Conservation (phyloP, 1,140 invertebrate species). For the Eciton burchellii region DNA sequence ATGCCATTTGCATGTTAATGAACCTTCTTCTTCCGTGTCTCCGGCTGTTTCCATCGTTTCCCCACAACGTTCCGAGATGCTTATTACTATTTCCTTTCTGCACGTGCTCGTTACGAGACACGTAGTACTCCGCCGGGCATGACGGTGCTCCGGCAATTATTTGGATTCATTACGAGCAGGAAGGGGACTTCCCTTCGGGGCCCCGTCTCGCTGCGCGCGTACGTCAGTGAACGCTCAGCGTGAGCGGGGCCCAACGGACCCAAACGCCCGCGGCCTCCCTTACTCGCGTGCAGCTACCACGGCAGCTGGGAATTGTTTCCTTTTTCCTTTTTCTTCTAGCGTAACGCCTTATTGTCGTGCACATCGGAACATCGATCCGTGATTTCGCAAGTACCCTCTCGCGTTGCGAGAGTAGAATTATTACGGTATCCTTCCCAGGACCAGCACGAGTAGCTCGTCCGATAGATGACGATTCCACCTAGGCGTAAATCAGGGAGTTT, state of each 20-base stretch:
- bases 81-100: slow-evolving; percentile 64
- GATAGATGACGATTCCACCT: background rate
- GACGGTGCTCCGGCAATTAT: slow-evolving; percentile 81
- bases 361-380: background rate
- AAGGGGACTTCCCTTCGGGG: slow-evolving; percentile 78
- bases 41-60: slow-evolving; percentile 15
- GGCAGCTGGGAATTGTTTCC: slow-evolving; percentile 23
- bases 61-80: slow-evolving; percentile 21
- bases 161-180: slow-evolving; percentile 83
- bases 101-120: slow-evolving; percentile 69
- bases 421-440: background rate
- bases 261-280: slow-evolving; percentile 66
- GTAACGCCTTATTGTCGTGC: background rate
- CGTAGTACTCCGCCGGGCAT: slow-evolving; percentile 72
- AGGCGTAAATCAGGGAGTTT: background rate
- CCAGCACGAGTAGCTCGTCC: background rate
- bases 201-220: slow-evolving; percentile 44
- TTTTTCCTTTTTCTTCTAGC: background rate
- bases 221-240: slow-evolving; percentile 42
- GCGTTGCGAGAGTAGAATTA: background rate
- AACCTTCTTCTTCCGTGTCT: background rate
- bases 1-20: slow-evolving; percentile 28
- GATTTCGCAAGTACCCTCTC: background rate
- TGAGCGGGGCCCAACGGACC: slow-evolving; percentile 71
- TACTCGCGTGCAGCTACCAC: slow-evolving; percentile 19